These are phyloP conservation scores for Strigamia maritima DNA, from an alignment of 2,888 invertebrate species.

Conservation along the genomic window DNA sequence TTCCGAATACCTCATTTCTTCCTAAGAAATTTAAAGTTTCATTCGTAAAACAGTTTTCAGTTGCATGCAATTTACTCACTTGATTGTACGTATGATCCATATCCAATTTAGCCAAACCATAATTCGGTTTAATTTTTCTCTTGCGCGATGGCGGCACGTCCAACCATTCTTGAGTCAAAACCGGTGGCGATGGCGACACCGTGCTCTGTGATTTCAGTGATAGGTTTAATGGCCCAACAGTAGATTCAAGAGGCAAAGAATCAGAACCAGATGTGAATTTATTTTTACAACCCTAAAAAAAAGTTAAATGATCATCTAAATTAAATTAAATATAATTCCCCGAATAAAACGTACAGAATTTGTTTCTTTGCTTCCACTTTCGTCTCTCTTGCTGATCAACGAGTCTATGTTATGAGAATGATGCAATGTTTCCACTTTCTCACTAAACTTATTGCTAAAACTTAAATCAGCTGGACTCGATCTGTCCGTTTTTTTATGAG, in stretches of 20 bases:
- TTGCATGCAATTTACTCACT: neutral
- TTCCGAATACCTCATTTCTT: neutral
- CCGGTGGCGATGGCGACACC: neutral
- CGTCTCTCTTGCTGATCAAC: neutral
- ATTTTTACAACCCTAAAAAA: neutral
- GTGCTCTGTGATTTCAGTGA: neutral
- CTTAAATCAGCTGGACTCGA: neutral
- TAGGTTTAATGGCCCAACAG: neutral
- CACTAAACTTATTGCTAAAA: neutral
- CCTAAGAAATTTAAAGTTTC: neutral
- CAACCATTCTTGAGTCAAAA: neutral
- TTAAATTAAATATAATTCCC: too few species aligned
- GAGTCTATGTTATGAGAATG: neutral
- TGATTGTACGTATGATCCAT: conserved; percentile 21
- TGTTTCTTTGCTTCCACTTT: neutral
- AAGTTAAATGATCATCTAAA: too few species aligned
- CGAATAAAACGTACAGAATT: neutral
- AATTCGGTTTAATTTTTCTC: neutral
- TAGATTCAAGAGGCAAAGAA: neutral
- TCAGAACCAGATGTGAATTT: neutral
- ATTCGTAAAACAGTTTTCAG: neutral
- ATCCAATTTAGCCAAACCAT: neutral
- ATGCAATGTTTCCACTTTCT: neutral
- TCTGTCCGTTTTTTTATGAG: neutral
- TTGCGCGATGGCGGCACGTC: neutral